Conservation (phyloP, 2,888 invertebrate genomes). For the Argynnis bischoffii region DNA sequence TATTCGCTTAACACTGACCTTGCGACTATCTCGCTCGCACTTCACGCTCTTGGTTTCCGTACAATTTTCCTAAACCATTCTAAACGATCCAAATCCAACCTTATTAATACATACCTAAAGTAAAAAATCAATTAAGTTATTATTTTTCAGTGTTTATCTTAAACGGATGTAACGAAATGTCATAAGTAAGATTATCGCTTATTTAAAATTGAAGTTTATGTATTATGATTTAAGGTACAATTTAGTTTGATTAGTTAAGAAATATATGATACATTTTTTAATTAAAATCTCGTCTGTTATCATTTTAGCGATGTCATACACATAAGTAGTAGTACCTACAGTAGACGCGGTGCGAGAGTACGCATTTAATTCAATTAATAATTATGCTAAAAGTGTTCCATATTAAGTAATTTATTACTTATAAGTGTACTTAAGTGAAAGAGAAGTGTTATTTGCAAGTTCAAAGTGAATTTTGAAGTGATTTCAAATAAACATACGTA, state of each 20-base stretch:
- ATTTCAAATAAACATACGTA: background rate
- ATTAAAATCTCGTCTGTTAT: conserved; percentile 52
- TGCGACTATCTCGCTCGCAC: conserved; percentile 64
- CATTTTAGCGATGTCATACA: conserved; percentile 78
- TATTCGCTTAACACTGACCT: conserved; percentile 67
- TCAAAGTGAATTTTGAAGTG: conserved; percentile 6
- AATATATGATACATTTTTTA: conserved; percentile 7
- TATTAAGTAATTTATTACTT: conserved; percentile 7
- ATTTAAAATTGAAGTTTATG: conserved; percentile 44
- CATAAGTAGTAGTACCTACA: conserved; percentile 53
- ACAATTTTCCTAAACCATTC: conserved; percentile 64
- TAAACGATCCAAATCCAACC: conserved; percentile 47
- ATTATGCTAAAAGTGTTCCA: conserved; percentile 24
- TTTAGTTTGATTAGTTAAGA: conserved; percentile 40
- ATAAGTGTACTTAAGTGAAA: background rate
- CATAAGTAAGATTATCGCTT: conserved; percentile 39
- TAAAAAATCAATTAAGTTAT: conserved; percentile 47
- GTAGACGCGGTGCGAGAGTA: conserved; percentile 41
- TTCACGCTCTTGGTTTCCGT: conserved; percentile 61
- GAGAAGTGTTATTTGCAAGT: conserved; percentile 3
- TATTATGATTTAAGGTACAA: conserved; percentile 36
- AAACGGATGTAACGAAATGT: conserved; percentile 42
- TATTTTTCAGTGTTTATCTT: conserved; percentile 71
- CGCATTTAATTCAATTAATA: conserved; percentile 25
- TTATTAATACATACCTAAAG: conserved; percentile 46